A percentile compares a stretch with the other conserved stretches of the same genome.
These are phyloP conservation scores for Lypha dubia DNA, from an alignment of 2,888 invertebrate genomes.

Conservation along the genomic window DNA sequence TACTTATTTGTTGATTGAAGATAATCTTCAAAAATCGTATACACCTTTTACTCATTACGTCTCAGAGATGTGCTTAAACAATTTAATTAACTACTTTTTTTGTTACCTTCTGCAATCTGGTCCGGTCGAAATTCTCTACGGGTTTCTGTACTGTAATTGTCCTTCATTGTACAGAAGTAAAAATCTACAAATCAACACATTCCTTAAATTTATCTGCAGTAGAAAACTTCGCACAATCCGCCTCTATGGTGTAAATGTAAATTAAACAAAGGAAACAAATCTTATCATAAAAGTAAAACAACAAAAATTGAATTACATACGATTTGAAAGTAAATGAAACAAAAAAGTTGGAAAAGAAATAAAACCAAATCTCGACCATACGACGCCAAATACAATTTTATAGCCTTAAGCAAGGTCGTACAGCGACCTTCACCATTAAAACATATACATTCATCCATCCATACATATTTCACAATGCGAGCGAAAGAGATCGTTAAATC, in stretches of 20 bases:
- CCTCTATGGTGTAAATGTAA: slow-evolving; percentile 31
- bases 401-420: slow-evolving; percentile 81
- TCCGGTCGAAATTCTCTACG: not conserved
- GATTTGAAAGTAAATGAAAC: slow-evolving; percentile 67
- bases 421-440: slow-evolving; percentile 78
- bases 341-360: slow-evolving; percentile 49
- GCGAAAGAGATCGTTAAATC: slow-evolving; percentile 53
- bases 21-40: too few species aligned
- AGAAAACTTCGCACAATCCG: not conserved
- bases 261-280: slow-evolving; percentile 33
- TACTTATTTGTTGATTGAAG: too few species aligned
- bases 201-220: not conserved
- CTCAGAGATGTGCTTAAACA: too few species aligned
- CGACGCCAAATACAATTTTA: slow-evolving; percentile 78
- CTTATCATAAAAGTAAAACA: slow-evolving; percentile 40
- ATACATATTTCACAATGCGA: slow-evolving; percentile 21
- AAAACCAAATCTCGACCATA: slow-evolving; percentile 72
- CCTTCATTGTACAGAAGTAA: not conserved
- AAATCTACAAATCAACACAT: not conserved
- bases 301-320: slow-evolving; percentile 44
- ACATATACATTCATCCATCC: slow-evolving; percentile 50
- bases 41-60: too few species aligned
- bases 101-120: too few species aligned
- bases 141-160: not conserved
- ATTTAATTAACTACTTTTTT: too few species aligned